These are phyloP conservation scores for Uria aalge DNA, from an alignment of 2,113 vertebrate genomes.

Conservation along the genomic window DNA sequence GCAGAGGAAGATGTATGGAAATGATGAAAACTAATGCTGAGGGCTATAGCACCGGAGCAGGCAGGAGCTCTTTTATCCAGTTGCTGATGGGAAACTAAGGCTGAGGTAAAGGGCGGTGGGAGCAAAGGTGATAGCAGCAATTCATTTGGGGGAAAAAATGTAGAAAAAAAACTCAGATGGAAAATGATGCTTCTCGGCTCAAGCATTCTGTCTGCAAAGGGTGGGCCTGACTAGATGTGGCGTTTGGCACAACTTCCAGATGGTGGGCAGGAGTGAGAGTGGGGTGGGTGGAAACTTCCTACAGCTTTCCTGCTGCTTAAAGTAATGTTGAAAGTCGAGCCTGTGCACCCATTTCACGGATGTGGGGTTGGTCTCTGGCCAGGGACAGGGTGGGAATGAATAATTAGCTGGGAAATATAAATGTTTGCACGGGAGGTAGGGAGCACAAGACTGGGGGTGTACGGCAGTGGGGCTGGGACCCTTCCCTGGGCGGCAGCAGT, in stretches of 20 bases:
- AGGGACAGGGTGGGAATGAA: background rate
- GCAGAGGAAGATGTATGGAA: background rate
- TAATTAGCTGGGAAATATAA: background rate
- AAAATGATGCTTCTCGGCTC: background rate
- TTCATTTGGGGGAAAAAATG: background rate
- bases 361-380: background rate
- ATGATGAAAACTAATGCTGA: background rate
- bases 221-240: background rate
- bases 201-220: background rate
- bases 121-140: background rate
- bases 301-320: background rate
- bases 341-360: background rate
- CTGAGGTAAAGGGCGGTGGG: background rate
- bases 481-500: rapidly evolving
- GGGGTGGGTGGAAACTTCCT: background rate
- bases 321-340: background rate
- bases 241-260: background rate
- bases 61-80: background rate
- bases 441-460: background rate
- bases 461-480: background rate
- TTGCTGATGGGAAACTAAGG: background rate
- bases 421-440: background rate
- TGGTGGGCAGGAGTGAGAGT: background rate
- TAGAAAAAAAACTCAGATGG: background rate
- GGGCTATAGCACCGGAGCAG: background rate